Base-by-base conservation (phyloP, 1,140 invertebrate genomes). In the Drosophila punjabiensis region DNA sequence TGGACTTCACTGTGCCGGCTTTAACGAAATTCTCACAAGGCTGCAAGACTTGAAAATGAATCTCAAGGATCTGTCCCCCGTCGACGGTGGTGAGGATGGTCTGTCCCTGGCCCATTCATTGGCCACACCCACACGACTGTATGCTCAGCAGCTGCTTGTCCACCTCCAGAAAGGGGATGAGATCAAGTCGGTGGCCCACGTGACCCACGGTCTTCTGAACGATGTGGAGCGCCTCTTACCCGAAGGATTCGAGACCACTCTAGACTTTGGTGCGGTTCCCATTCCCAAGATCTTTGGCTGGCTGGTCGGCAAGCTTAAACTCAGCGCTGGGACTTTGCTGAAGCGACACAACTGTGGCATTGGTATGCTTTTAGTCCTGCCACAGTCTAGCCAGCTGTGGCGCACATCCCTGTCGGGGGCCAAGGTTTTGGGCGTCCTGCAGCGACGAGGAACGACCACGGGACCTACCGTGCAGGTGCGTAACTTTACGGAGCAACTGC, bases 301-400 rank as follows among this genome's bases (percentile, higher is more conserved):
- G 95, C 79, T 96, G 13, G 94, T 95, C 14, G 94, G 94, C 47
- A 94, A 94, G 79, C 94, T 97, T 79, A 94, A 95, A 37, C 95
- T 98, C 6, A 96, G 94, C 58, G 95, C 96, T 81, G 91, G 94
- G 60, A 96, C 98, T 93, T 96, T 99, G 95, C 93, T 98, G 24
- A 94, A 96, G 37, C 98, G 97, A 4, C 98, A 99, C 93, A 99
- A 99, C 93, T 98, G 98, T 93, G 98, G 99, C 8, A 95, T 99
- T 45, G 99, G 99, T 5, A 96, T 97, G 91, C 94, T 98, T 30
- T 88, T 98, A n/a, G 95, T 99, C 53, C 76, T 93, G 20, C 87
- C 92, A 0, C 81, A 92, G 32, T 14, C 35, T 0, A 76, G 67
- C 24, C 73, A 75, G 4, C 52, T 79, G 1, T 92, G 90, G 90